Evolutionary conservation across 2,113 vertebrate species (phyloP), one percentile per base, ranked within the genome.

Genomic region (Notothenia coriiceps): DNA sequence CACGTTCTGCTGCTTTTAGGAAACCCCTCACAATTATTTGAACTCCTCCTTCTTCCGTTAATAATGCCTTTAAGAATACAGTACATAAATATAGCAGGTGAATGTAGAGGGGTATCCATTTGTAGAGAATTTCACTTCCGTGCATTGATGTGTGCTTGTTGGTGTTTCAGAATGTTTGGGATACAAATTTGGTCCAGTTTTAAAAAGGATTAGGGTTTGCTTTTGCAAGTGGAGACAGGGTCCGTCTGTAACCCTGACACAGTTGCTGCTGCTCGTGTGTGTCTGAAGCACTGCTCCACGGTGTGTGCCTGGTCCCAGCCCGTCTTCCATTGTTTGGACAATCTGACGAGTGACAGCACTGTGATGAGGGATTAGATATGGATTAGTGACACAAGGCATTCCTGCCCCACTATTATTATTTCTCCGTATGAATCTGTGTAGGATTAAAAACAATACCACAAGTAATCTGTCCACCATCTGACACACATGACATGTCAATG

Each of bases 381-480:
- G 91, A 91, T 93, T 93, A 91, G 81, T 63, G 86, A 87, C 85
- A 90, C 80, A 87, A 82, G 84, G 81, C 82, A 71, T 84, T 89
- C 77, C 83, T 82, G 65, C 76, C 74, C 74, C 63, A 59, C 77
- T 80, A 76, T 84, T 90, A 89, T 86, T 86, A 80, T 91, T 88
- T 84, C 85, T 86, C 81, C 12, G 50, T 88, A 84, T 89, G 86
- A 88, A 88, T 88, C 83, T 63, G 71, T 82, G 70, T 69, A 54
- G 88, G 87, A 93, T 93, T 93, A 91, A 89, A 90, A 84, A 88
- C 90, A 82, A 77, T 87, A 79, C 68, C 59, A 77, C 50, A 5
- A 79, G 68, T 90, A 93, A 92, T 92, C 90, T 90, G 89, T 52
- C 80, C 74, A 77, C 82, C 87, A 91, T 74, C 85, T 89, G 87